Conservation (phyloP, 2,113 vertebrate species). For the Ptyas mucosa region DNA sequence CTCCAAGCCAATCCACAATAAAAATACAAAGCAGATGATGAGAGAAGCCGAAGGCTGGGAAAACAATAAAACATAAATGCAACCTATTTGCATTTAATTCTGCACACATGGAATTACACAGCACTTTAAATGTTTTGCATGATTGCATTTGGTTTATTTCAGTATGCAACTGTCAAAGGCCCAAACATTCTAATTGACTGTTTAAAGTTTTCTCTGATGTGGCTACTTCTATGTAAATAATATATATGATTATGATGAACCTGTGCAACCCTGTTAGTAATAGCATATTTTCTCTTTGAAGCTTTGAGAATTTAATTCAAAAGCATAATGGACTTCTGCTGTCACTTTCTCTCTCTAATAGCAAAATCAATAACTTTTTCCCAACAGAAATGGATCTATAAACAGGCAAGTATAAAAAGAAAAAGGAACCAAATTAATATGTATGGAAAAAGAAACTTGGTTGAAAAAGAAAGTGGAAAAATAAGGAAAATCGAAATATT, state of each 20-base stretch:
- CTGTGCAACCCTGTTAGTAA: neutral
- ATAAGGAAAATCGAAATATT: neutral
- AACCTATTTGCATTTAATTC: constrained; percentile 21
- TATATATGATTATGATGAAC: neutral
- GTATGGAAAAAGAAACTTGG: neutral
- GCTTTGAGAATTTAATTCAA: neutral
- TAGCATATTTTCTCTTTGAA: neutral
- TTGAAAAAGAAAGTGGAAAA: neutral
- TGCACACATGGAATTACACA: neutral
- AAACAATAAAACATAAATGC: constrained; percentile 17
- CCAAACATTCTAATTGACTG: constrained; percentile 13
- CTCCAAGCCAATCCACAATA: neutral
- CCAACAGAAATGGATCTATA: neutral
- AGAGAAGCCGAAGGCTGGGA: constrained; percentile 10
- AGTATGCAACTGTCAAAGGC: neutral
- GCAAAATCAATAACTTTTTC: neutral
- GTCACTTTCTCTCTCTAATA: neutral
- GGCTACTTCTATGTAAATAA: neutral
- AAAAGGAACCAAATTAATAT: neutral
- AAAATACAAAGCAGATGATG: constrained; percentile 13
- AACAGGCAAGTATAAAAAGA: neutral
- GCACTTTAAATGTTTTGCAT: neutral
- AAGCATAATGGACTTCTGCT: neutral
- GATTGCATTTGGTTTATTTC: constrained; percentile 2
- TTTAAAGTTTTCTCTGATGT: neutral